Conservation (phyloP, 2,113 vertebrate species). For the Mohoua ochrocephala region DNA sequence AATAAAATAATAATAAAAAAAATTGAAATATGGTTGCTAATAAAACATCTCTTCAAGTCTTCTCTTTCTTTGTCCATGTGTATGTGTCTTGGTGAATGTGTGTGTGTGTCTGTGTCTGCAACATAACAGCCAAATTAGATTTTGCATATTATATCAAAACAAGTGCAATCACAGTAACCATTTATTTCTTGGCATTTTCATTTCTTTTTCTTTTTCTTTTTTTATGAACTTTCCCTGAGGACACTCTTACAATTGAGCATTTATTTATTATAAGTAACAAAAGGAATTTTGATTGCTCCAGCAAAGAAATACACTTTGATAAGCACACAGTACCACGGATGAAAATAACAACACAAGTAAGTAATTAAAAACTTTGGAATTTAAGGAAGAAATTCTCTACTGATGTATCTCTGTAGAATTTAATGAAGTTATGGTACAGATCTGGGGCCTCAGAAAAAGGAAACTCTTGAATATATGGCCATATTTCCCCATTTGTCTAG, state of each 20-base stretch:
- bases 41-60: constrained; percentile 52
- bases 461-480: not conserved
- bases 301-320: constrained; percentile 54
- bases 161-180: constrained; percentile 62
- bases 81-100: not conserved
- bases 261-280: constrained; percentile 72
- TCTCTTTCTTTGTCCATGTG: not conserved
- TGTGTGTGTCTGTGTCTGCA: constrained; percentile 13
- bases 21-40: constrained; percentile 63
- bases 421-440: not conserved
- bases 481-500: not conserved
- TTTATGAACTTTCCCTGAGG: constrained; percentile 67
- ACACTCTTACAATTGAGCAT: constrained; percentile 61
- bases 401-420: not conserved
- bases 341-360: constrained; percentile 34
- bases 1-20: constrained; percentile 62
- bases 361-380: constrained; percentile 9
- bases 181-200: constrained; percentile 64
- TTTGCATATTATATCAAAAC: constrained; percentile 72
- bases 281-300: constrained; percentile 64
- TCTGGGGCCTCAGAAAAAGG: not conserved
- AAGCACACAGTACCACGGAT: constrained; percentile 30
- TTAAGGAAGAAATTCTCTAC: not conserved
- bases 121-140: constrained; percentile 62
- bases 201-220: constrained; percentile 12